Conservation (phyloP, 2,113 vertebrate species). For the Uropsilus gracilis region DNA sequence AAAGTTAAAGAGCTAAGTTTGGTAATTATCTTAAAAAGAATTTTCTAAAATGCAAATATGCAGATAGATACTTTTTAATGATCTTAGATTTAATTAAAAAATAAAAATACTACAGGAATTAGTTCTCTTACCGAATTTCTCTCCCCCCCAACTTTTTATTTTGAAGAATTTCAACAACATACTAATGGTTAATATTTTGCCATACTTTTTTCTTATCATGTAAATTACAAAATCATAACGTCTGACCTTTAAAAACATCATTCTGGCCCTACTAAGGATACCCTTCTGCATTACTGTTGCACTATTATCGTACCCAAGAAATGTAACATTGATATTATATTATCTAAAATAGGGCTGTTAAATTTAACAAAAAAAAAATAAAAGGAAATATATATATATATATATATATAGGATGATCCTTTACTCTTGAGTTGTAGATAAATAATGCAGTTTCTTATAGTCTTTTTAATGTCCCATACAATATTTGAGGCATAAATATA, state of each 20-base stretch:
- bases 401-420: neutral
- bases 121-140: neutral
- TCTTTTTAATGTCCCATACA: too few relatives aligned
- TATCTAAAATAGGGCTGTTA: neutral
- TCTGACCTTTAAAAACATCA: neutral
- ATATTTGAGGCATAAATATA: too few relatives aligned
- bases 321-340: neutral
- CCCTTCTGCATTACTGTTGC: neutral
- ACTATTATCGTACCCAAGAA: neutral
- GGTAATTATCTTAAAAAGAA: slow-evolving; percentile 21
- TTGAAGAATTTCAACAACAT: slow-evolving; percentile 2
- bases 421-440: neutral
- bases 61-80: slow-evolving; percentile 8
- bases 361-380: slow-evolving; percentile 29
- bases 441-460: too few relatives aligned
- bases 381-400: too few relatives aligned
- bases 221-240: slow-evolving; percentile 16
- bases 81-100: slow-evolving; percentile 56
- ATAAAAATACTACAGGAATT: slow-evolving; percentile 11
- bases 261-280: neutral
- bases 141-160: neutral
- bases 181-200: neutral
- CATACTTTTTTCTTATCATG: neutral
- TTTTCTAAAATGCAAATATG: slow-evolving; percentile 1
- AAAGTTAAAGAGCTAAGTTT: slow-evolving; percentile 34